Evolutionary conservation across 2,797 vertebrate species (phyloP).

Genomic region (Xenopus petersii): DNA sequence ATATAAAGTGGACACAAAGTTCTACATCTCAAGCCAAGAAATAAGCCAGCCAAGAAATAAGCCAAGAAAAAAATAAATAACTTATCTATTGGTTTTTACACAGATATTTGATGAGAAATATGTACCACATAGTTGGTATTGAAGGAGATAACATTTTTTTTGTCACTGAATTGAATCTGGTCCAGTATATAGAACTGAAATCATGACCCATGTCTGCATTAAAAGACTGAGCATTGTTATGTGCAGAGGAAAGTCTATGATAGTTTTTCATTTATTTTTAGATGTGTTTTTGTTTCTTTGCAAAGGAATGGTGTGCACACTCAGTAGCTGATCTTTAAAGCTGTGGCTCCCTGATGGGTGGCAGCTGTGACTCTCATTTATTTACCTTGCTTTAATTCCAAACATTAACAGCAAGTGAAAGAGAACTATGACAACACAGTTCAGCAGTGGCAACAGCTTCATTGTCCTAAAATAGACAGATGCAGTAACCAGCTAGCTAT

Average conservation of each 20-base stretch:
- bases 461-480: constrained; percentile 24
- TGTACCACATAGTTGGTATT: no score
- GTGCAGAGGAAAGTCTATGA: background rate
- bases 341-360: constrained; percentile 6
- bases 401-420: constrained; percentile 8
- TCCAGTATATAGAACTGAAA: background rate
- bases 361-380: constrained; percentile 16
- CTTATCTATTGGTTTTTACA: no score
- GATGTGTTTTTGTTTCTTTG: background rate
- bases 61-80: no score
- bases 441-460: constrained; percentile 7
- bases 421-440: constrained; percentile 19
- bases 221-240: background rate
- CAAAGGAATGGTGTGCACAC: constrained; percentile 5
- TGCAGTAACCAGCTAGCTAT: constrained; percentile 17
- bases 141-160: no score
- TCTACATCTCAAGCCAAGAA: no score
- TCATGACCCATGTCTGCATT: background rate
- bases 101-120: no score
- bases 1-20: no score
- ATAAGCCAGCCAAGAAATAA: no score
- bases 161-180: no score
- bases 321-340: constrained; percentile 13
- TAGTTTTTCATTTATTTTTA: background rate
- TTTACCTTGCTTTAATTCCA: constrained; percentile 27